Evolutionary conservation across 2,888 invertebrate species (phyloP).

Genomic region (Scrobipalpa costella): DNA sequence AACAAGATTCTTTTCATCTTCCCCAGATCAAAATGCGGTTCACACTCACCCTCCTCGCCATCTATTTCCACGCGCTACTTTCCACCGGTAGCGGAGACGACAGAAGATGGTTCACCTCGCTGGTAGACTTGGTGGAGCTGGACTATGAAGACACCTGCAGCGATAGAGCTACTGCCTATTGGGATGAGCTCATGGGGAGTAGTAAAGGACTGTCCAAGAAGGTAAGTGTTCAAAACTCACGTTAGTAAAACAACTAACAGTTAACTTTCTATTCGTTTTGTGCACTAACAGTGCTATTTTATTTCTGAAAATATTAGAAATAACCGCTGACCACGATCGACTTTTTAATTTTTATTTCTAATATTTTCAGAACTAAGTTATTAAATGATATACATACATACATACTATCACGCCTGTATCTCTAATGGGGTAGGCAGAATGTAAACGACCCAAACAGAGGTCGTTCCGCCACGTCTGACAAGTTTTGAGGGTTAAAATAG

Average conservation of each 20-base stretch:
- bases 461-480: no score
- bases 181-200: slow-evolving; percentile 66
- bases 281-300: neutral
- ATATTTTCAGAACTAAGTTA: no score
- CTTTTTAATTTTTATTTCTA: no score
- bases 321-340: no score
- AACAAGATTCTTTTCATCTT: slow-evolving; percentile 28
- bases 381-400: no score
- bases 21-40: slow-evolving; percentile 63
- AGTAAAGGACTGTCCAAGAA: slow-evolving; percentile 58
- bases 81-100: slow-evolving; percentile 64
- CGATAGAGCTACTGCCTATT: slow-evolving; percentile 61
- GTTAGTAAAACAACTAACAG: no score
- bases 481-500: no score
- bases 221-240: slow-evolving; percentile 40
- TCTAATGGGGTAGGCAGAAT: no score
- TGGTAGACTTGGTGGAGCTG: slow-evolving; percentile 70
- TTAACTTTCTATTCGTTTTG: neutral
- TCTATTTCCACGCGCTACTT: slow-evolving; percentile 59
- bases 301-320: no score
- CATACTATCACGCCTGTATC: no score
- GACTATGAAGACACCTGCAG: slow-evolving; percentile 75
- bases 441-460: no score
- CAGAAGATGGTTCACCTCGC: slow-evolving; percentile 59
- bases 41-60: slow-evolving; percentile 50